Base-by-base conservation (phyloP, 2,888 invertebrate genomes). In the Lysandra bellargus region DNA sequence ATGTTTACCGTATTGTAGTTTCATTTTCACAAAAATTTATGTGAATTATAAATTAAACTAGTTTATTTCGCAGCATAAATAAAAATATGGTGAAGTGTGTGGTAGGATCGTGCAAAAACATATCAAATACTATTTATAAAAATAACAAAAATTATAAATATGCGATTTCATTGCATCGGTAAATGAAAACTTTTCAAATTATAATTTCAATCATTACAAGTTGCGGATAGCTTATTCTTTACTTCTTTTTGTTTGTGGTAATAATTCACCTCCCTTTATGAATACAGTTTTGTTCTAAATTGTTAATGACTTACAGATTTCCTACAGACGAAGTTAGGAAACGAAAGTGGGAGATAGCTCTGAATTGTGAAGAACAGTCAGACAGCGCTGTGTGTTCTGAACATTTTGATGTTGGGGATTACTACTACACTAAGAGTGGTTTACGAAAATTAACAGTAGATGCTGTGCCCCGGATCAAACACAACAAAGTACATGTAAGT, bases 81-180 rank as follows among this genome's bases (percentile, higher is more conserved):
- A 73, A 49, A 44, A 37, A 9, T 86, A 92, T 92, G 93, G 93
- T 92, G 37, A 88, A 87, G 73, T 93, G 93, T 86, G 91, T 89
- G 49, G 88, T 93, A n/a, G 80, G 84, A 0, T 87, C 83, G 78
- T 93, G 93, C 80, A 92, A 89, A 81, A 92, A 93, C 78, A 86
- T 87, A 3, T 93, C 93, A 0, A 88, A 87, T 0, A 93, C 91
- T 83, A 88, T 89, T 82, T 87, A 90, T n/a, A 93, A 92, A 84
- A 85, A 88, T 80, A 49, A 9, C 49, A 9, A 12, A 2, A 49
- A 49, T 49, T 49, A 9, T 49, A 91, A 88, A 84, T 86, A 92
- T 85, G 93, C 92, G 23, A 91, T 92, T 79, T 89, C 92, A 30
- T 93, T 92, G 85, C 93, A 93, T 82, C 91, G 92, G 93, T 91